phyloP scores from a whole-genome alignment of 2,797 vertebrate species.

The Enteromius unitaeniatus region DNA sequence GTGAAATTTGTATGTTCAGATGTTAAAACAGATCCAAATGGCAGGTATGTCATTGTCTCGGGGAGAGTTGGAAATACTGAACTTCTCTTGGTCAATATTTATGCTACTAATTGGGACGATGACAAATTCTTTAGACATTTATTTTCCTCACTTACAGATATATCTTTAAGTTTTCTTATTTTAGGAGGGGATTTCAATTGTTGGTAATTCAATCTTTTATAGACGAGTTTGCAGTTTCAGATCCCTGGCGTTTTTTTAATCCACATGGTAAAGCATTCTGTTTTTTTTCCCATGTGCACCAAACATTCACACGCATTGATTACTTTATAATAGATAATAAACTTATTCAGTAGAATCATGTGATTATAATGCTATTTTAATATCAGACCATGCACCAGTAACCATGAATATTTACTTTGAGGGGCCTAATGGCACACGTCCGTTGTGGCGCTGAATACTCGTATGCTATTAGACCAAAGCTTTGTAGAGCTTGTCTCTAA shows the following conservation, averaged over 20 bases:
- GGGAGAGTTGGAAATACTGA: neutral
- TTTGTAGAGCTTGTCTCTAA: neutral
- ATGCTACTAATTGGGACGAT: neutral
- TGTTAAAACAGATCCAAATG: constrained; percentile 12
- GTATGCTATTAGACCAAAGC: neutral
- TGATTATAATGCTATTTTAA: neutral
- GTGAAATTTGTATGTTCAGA: neutral
- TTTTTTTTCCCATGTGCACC: too few species aligned
- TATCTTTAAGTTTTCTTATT: neutral
- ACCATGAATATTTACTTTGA: neutral
- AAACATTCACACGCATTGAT: neutral
- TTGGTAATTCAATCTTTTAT: neutral
- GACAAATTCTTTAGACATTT: neutral
- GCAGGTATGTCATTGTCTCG: neutral
- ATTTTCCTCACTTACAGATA: constrained; percentile 2
- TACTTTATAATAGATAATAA: neutral
- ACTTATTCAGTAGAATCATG: neutral
- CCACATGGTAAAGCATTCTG: too few species aligned
- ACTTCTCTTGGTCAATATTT: neutral
- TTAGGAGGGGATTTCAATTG: neutral
- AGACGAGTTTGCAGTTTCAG: too few species aligned
- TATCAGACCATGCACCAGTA: neutral
- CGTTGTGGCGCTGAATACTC: neutral
- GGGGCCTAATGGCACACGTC: too few species aligned
- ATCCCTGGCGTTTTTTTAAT: too few species aligned